Conservation (phyloP, 2,888 invertebrate species). For the Xanthostigma xanthostigma region DNA sequence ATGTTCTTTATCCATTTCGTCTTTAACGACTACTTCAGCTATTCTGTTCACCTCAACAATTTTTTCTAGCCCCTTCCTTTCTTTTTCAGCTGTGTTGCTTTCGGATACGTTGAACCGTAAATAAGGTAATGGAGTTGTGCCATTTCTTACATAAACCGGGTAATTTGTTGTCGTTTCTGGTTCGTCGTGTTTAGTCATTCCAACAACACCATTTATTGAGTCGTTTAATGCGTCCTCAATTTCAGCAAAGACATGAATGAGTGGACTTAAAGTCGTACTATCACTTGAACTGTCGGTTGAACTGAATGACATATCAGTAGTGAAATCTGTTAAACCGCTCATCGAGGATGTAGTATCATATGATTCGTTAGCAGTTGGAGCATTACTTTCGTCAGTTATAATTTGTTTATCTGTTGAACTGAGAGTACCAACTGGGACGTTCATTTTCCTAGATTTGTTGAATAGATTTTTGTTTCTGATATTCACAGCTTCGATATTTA, state of each 20-base stretch:
- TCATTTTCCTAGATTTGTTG: constrained; percentile 25
- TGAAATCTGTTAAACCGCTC: too few relatives aligned
- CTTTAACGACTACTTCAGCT: constrained; percentile 50
- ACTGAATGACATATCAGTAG: not conserved
- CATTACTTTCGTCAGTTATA: constrained; percentile 5
- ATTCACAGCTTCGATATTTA: constrained; percentile 34
- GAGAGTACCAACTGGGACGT: constrained; percentile 17
- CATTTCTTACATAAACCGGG: constrained; percentile 19
- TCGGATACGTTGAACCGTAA: constrained; percentile 13
- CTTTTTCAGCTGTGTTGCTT: constrained; percentile 28
- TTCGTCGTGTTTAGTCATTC: constrained; percentile 20
- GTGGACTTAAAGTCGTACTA: constrained; percentile 19
- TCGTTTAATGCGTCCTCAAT: constrained; percentile 16
- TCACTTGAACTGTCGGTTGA: not conserved
- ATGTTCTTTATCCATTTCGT: constrained; percentile 40
- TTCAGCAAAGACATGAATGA: constrained; percentile 35
- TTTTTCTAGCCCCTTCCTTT: constrained; percentile 33
- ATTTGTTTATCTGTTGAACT: constrained; percentile 9
- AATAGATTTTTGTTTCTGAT: constrained; percentile 38
- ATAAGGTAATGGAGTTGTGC: constrained; percentile 9
- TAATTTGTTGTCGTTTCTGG: constrained; percentile 20
- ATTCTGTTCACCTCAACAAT: constrained; percentile 53
- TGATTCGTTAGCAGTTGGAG: not conserved
- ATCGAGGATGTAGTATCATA: not conserved
- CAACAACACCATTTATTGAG: constrained; percentile 15